phyloP scores from a whole-genome alignment of 2,113 vertebrate genomes.

The Myocastor coypus region DNA sequence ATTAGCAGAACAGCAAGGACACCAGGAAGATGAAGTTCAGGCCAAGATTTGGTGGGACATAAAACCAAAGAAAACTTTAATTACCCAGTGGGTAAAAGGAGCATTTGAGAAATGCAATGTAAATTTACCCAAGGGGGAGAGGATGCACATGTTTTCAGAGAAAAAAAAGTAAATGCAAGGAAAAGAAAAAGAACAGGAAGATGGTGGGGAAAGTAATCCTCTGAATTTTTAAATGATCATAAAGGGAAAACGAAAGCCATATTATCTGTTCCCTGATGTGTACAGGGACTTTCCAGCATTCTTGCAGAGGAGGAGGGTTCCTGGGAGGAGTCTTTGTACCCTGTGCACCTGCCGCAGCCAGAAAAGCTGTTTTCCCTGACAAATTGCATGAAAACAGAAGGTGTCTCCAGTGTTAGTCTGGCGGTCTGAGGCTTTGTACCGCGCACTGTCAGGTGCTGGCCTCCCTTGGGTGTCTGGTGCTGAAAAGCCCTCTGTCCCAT shows the following conservation, averaged over 20 bases:
- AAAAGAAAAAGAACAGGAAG: not conserved
- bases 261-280: not conserved
- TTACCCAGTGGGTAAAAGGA: not conserved
- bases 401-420: not conserved
- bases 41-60: not conserved
- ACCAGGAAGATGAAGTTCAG: not conserved
- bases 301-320: not conserved
- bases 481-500: not conserved
- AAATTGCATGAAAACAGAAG: not conserved
- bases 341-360: not conserved
- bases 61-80: not conserved
- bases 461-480: not conserved
- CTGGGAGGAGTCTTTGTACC: not conserved
- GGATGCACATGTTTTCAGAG: constrained; percentile 44
- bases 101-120: not conserved
- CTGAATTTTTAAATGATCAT: not conserved
- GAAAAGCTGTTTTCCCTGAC: not conserved
- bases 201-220: not conserved
- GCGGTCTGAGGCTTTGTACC: not conserved
- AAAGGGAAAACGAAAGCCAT: not conserved
- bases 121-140: constrained; percentile 23
- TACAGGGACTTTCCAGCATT: constrained; percentile 7
- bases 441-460: not conserved
- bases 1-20: not conserved
- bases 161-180: constrained; percentile 48